Evolutionary conservation across 2,888 invertebrate species (phyloP).

Genomic region (Pachycephus smyrnensis): DNA sequence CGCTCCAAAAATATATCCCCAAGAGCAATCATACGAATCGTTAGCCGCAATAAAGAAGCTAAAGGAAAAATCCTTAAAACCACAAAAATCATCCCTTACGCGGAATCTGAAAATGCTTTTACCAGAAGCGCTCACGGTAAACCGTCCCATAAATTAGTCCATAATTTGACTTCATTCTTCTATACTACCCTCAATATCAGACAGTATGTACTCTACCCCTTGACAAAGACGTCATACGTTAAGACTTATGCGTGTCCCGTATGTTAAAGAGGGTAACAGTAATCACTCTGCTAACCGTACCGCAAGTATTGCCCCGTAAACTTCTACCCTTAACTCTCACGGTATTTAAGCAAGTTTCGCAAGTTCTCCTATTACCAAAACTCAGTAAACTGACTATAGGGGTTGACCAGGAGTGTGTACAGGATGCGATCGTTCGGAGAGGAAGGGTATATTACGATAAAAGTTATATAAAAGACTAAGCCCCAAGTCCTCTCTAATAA

Average conservation of each 20-base stretch:
- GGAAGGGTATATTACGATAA: neutral
- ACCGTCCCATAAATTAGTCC: slow-evolving; percentile 49
- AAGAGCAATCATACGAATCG: neutral
- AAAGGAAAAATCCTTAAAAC: neutral
- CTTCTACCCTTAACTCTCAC: neutral
- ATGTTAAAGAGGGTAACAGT: neutral
- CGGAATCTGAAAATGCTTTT: neutral
- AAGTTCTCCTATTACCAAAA: neutral
- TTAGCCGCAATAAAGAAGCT: neutral
- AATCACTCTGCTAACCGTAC: neutral
- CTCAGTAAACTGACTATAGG: neutral
- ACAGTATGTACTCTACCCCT: slow-evolving; percentile 10
- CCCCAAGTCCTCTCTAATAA: neutral
- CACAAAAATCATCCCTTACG: neutral
- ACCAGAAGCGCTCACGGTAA: neutral
- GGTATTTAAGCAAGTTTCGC: neutral
- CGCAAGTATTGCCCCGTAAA: neutral
- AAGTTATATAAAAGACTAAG: neutral
- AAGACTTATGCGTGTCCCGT: slow-evolving; percentile 41
- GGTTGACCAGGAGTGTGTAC: neutral
- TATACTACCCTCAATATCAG: slow-evolving; percentile 26
- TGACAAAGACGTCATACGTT: slow-evolving; percentile 36
- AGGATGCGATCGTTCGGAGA: neutral
- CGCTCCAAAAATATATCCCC: neutral
- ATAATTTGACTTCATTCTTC: slow-evolving; percentile 48